These are phyloP conservation scores for Zoanthus solanderi DNA, from an alignment of 92 coral and sea anemone species.

Conservation along the genomic window DNA sequence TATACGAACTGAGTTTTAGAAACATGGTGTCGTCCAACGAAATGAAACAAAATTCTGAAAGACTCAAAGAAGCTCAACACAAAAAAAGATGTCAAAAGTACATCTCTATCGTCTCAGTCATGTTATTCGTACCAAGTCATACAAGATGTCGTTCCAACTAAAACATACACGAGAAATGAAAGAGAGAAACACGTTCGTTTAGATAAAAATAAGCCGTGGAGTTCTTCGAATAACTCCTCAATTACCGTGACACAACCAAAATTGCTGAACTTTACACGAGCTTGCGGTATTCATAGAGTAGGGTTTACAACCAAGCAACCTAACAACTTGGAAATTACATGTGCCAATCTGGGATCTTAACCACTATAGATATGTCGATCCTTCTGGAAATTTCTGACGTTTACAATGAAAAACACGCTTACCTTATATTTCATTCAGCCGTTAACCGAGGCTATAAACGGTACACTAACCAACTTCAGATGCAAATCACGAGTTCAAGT, in stretches of 20 bases:
- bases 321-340: slow-evolving; percentile 13
- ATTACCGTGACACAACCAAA: slow-evolving; percentile 14
- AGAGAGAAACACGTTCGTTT: not conserved
- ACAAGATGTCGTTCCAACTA: not conserved
- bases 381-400: not conserved
- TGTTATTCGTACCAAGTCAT: not conserved
- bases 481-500: slow-evolving; percentile 3
- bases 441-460: not conserved
- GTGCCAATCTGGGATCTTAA: not conserved
- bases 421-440: slow-evolving; percentile 7
- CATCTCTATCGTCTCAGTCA: not conserved
- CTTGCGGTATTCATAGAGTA: not conserved
- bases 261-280: not conserved
- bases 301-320: not conserved
- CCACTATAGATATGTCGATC: not conserved
- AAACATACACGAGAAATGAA: not conserved
- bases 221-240: slow-evolving; percentile 1
- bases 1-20: not conserved
- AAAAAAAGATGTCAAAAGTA: not conserved
- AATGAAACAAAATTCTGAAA: not conserved
- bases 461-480: not conserved
- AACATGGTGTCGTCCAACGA: not conserved
- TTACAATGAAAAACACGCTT: not conserved
- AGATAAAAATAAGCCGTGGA: not conserved
- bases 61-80: not conserved